Percentiles rank a stretch among this genome's conserved stretches.
Evolutionary conservation across 2,797 vertebrate genomes (phyloP).

Genomic region (Bradypodion pumilum): DNA sequence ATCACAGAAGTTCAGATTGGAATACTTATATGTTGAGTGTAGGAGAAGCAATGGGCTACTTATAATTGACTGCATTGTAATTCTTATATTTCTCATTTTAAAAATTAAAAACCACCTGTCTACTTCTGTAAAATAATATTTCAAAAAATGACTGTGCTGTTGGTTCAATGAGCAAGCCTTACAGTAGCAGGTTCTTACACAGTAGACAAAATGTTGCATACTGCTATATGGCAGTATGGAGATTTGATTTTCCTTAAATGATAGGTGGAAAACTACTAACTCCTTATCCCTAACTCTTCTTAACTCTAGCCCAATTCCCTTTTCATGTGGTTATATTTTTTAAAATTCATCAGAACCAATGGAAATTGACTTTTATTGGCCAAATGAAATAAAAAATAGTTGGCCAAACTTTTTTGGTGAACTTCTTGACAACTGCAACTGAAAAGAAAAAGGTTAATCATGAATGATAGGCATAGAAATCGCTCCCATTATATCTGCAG

Average conservation of each 20-base stretch:
- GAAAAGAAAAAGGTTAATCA: not conserved
- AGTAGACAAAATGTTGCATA: not conserved
- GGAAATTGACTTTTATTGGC: not conserved
- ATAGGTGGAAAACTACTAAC: not conserved
- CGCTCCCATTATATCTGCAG: too few species aligned
- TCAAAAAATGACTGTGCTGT: not conserved
- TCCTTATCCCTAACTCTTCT: not conserved
- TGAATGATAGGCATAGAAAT: not conserved
- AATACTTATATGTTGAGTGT: not conserved
- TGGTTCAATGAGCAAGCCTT: not conserved
- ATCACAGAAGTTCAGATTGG: not conserved
- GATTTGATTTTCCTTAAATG: not conserved
- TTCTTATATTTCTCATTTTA: not conserved
- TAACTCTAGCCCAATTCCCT: not conserved
- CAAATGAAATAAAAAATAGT: too few species aligned
- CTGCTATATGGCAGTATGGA: not conserved
- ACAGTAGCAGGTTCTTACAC: not conserved
- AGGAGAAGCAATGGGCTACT: too few species aligned
- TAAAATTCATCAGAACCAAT: not conserved
- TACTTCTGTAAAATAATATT: not conserved
- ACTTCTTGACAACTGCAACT: not conserved
- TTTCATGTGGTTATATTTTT: too few species aligned
- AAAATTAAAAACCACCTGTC: not conserved
- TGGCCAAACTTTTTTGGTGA: not conserved
- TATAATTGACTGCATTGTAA: too few species aligned